Evolutionary conservation across 2,888 invertebrate species (phyloP).

Genomic region (Conops quadrifasciatus): DNA sequence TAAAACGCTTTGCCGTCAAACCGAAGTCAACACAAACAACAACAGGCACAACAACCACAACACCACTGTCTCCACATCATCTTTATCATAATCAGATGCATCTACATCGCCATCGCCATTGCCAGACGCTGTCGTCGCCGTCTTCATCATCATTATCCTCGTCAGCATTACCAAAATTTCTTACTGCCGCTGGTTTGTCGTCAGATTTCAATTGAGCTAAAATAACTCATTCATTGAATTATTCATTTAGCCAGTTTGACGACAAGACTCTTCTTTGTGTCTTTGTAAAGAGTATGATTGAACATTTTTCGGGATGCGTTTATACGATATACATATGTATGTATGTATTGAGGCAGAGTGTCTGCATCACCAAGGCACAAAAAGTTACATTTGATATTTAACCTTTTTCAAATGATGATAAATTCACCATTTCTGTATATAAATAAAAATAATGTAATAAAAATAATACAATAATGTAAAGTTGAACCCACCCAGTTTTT

Average conservation of each 20-base stretch:
- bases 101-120: too few relatives aligned
- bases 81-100: too few relatives aligned
- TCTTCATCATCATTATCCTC: conserved; percentile 6
- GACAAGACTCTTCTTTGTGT: conserved; percentile 23
- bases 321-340: too few relatives aligned
- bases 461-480: too few relatives aligned
- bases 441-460: too few relatives aligned
- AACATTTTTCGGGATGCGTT: too few relatives aligned
- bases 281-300: too few relatives aligned
- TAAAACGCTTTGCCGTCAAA: neutral
- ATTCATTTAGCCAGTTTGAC: conserved; percentile 43
- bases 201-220: neutral
- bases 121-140: conserved; percentile 7
- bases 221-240: too few relatives aligned
- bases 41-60: neutral
- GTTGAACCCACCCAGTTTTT: too few relatives aligned
- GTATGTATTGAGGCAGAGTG: neutral
- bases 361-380: neutral
- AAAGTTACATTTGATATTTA: neutral
- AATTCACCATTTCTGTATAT: conserved; percentile 37
- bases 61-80: neutral
- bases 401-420: conserved; percentile 10
- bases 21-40: neutral
- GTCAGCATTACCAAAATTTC: conserved; percentile 9
- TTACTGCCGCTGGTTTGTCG: neutral